Evolutionary conservation across 2,113 vertebrate species (phyloP), one percentile per base, ranked within the genome.

Genomic region (Archocentrus centrarchus): DNA sequence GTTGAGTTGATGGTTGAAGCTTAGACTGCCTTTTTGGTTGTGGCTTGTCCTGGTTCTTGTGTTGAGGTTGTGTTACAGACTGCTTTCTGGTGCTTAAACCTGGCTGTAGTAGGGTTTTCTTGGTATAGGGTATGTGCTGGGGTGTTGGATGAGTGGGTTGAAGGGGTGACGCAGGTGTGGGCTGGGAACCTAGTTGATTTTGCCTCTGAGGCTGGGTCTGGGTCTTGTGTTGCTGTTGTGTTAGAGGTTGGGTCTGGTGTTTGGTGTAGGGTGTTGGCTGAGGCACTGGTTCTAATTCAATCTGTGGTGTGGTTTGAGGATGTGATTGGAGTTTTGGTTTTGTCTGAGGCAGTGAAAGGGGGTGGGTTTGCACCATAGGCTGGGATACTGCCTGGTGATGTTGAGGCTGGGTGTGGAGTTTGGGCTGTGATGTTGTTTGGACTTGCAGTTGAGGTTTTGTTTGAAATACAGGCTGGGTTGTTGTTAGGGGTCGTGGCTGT

Each of bases 221-320:
- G 24, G 80, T 76, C 39, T 75, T 86, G 18, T 24, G n/a, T 22
- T 81, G 73, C 0, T 14, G 63, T 75, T 83, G 60, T 84, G 41
- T 63, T 77, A 62, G 41, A 39, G 20, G n/a, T n/a, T 85, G 44
- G n/a, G 6, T 8, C 20, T 75, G 75, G 1, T 39, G 30, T 55
- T 75, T 83, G 17, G 22, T 18, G 44, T 63, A 41, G 7, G 17
- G 39, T 80, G 60, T 83, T 82, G 81, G n/a, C 27, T 79, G 77
- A 70, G 58, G 47, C 66, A 41, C 64, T 61, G 55, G 57, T 81
- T 79, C 17, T 55, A 50, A 17, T 20, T 73, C 35, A 41, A 24
- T 35, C 24, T 47, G 59, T 20, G 50, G 79, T 78, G 77, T 73
- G n/a, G 60, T 81, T 61, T 79, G 32, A 81, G 41, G 63, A 11